Base-by-base conservation (phyloP, 2,797 vertebrate genomes). In the Oreochromis grahami region DNA sequence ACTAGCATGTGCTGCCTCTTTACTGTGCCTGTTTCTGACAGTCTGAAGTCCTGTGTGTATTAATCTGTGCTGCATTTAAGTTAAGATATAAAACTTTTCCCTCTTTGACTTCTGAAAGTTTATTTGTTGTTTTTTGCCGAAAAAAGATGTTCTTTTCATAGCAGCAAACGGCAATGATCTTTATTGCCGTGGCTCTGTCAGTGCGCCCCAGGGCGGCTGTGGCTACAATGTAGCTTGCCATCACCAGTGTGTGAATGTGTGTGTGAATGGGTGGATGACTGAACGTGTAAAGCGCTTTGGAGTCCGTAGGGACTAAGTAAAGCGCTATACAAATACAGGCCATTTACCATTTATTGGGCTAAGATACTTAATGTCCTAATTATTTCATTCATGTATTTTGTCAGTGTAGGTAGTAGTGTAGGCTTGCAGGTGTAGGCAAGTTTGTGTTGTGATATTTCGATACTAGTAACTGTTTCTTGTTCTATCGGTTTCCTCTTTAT, bases 1-100 rank as follows among this genome's bases (percentile, higher is more conserved):
- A 32, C 58, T 36, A 79, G 53, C 90, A 91, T 84, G 87, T 88
- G 89, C 76, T 19, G 29, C 50, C 24, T 78, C 89, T 92, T 87
- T 92, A 58, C 84, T 41, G 52, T 78, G 41, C 11, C 29, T n/a
- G 48, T 76, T 51, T 78, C 26, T 77, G 21, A 43, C 21, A 43
- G 63, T 43, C 36, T 68, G 9, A 43, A 68, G 43, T 48, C 24
- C 24, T 32, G 9, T 72, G 43, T 72, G 68, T 17, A 19, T 24
- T 48, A 72, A 45, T 63, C 36, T 72, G 51, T 21, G 14, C 32
- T 29, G 70, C 63, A 41, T 65, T 19, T 80, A 7, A 80, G 9
- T 50, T 24, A 29, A 63, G 41, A 72, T 72, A 48, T 17, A 29
- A 45, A 45, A 70, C 21, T 19, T 48, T 48, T 29, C 14, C 65